Evolutionary conservation across 2,113 vertebrate genomes (phyloP), one percentile per base, ranked within the genome.

Genomic region (Panthera uncia): DNA sequence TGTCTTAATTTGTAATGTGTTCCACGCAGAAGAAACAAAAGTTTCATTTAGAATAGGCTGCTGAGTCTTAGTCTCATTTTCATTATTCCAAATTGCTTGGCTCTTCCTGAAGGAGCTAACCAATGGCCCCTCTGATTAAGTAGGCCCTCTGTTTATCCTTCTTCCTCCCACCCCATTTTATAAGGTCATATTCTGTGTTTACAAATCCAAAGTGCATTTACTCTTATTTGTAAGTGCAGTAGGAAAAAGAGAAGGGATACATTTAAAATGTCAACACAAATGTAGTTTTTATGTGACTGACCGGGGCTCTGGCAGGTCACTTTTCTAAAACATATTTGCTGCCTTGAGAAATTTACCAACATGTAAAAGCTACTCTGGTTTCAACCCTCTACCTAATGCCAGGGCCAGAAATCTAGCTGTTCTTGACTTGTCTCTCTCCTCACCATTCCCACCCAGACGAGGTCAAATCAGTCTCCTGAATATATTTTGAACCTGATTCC

Each of bases 151-250:
- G 57, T 94, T 95, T 97, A 71, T 65, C 73, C 61, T 95, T 33
- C 87, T 90, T 84, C 71, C 84, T 81, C 84, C 73, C 73, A 68
- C 89, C 92, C 76, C 29, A 25, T 85, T 95, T 97, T 96, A 85
- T 95, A 80, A 94, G 81, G 87, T 85, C 91, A 66, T 33, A 85
- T 96, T 95, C 85, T 80, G 38, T 97, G 78, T 97, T 97, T 95
- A 86, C 73, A 96, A 74, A 97, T 76, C 78, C 66, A 95, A 73
- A 74, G 61, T 94, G 85, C 79, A 65, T 85, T 78, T 95, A 48
- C 52, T 74, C 8, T 92, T 94, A 57, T 81, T 94, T 95, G 41
- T 63, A 97, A 90, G 74, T 73, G 41, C 85, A 83, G 29, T 38
- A 63, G 61, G 45, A 31, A 69, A 85, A 95, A 91, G 83, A 69